Evolutionary conservation across 2,113 vertebrate genomes (phyloP).

Genomic region (Ceyx melanurus): DNA sequence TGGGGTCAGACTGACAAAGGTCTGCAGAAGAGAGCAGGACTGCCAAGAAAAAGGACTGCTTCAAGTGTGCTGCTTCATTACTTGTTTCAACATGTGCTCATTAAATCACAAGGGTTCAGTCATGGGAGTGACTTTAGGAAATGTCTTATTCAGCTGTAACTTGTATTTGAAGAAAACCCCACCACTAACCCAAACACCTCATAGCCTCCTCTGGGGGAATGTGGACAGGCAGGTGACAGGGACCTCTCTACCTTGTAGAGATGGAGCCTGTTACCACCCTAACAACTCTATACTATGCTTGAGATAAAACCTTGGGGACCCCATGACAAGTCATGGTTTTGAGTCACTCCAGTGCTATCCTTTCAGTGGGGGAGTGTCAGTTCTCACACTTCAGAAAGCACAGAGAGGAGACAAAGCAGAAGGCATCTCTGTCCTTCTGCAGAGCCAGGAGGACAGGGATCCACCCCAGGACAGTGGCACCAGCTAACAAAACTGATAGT

Average conservation of each 20-base stretch:
- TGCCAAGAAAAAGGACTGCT: not conserved
- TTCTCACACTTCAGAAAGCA: not conserved
- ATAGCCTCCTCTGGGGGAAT: not conserved
- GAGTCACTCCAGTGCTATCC: not conserved
- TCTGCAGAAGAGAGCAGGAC: not conserved
- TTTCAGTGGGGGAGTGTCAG: not conserved
- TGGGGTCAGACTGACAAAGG: not conserved
- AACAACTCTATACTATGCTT: not conserved
- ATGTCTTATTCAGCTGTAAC: not conserved
- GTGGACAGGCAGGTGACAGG: not conserved
- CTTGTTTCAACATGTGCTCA: not conserved
- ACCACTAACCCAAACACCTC: not conserved
- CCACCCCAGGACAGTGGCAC: not conserved
- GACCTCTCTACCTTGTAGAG: not conserved
- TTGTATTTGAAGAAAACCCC: not conserved
- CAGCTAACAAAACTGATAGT: slow-evolving; percentile 91
- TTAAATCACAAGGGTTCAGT: not conserved
- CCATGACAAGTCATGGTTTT: not conserved
- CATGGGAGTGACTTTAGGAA: not conserved
- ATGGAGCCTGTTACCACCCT: not conserved
- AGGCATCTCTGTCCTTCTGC: not conserved
- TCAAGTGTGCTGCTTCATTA: not conserved
- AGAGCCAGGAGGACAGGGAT: not conserved
- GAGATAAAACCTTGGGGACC: not conserved
- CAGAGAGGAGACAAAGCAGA: slow-evolving; percentile 21